Conservation (phyloP, 1,140 invertebrate species). For the Musca vetustissima region DNA sequence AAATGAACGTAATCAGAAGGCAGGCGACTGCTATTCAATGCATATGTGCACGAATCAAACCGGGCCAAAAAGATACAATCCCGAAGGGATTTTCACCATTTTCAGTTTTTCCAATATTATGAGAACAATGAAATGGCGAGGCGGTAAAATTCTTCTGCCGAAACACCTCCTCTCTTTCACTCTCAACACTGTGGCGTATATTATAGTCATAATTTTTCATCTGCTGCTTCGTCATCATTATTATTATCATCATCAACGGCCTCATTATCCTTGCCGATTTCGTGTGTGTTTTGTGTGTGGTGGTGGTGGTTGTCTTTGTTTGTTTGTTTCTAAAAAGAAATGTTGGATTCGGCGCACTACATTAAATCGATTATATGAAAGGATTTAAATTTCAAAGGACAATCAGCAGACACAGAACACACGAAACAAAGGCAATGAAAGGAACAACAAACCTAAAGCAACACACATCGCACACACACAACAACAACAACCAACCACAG, state of each 20-base stretch:
- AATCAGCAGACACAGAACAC: background rate
- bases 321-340: background rate
- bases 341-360: conserved; percentile 28
- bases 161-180: no score
- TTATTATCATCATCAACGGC: conserved; percentile 16
- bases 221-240: no score
- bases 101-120: conserved; percentile 5
- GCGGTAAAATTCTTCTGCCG: background rate
- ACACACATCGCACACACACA: no score
- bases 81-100: conserved; percentile 19
- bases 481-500: conserved; percentile 8
- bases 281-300: no score
- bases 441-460: conserved; percentile 24
- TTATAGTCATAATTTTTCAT: no score
- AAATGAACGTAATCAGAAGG: no score
- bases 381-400: conserved; percentile 27
- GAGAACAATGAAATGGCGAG: background rate
- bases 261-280: conserved; percentile 29
- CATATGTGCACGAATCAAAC: no score
- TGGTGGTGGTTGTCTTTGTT: background rate
- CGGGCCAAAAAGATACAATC: background rate
- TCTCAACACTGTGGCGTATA: no score
- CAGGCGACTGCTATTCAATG: no score
- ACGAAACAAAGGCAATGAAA: conserved; percentile 3
- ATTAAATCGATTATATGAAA: conserved; percentile 29